Conservation (phyloP, 37 sponge, comb jelly and placozoan species). For the Dysidea cf. avara region DNA sequence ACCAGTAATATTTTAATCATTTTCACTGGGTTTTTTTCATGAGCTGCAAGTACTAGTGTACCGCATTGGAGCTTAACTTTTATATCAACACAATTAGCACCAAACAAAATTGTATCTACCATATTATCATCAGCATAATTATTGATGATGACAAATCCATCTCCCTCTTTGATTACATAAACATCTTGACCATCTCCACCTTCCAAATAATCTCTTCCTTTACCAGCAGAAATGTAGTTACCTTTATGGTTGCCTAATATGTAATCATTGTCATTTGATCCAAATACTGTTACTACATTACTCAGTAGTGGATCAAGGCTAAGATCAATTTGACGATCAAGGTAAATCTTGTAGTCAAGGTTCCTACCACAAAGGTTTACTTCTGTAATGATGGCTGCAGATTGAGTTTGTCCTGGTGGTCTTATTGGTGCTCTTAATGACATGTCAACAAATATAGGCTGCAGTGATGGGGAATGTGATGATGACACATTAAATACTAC, state of each 20-base stretch:
- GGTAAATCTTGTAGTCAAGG: too few species aligned
- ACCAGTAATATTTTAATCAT: too few species aligned
- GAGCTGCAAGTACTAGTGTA: too few species aligned
- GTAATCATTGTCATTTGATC: conserved; percentile 7
- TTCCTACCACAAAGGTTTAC: conserved; percentile 18
- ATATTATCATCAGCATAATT: too few species aligned
- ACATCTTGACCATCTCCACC: conserved; percentile 22
- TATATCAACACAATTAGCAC: too few species aligned
- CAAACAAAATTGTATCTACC: conserved; percentile 16
- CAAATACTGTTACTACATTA: conserved; percentile 8
- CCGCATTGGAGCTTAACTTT: too few species aligned
- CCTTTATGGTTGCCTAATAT: conserved; percentile 13
- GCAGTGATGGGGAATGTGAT: neutral
- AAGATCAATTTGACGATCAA: neutral
- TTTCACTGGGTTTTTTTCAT: too few species aligned
- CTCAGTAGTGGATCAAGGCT: too few species aligned
- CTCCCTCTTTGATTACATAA: conserved; percentile 17
- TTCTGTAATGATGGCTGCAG: too few species aligned
- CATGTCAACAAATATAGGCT: conserved; percentile 25
- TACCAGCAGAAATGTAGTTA: conserved; percentile 25
- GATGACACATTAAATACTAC: neutral
- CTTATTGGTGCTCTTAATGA: too few species aligned
- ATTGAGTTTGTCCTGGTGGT: too few species aligned
- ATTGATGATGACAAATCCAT: conserved; percentile 14
- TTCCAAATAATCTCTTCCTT: conserved; percentile 22